phyloP scores from a whole-genome alignment of 2,888 invertebrate genomes.

The Tiphia femorata region DNA sequence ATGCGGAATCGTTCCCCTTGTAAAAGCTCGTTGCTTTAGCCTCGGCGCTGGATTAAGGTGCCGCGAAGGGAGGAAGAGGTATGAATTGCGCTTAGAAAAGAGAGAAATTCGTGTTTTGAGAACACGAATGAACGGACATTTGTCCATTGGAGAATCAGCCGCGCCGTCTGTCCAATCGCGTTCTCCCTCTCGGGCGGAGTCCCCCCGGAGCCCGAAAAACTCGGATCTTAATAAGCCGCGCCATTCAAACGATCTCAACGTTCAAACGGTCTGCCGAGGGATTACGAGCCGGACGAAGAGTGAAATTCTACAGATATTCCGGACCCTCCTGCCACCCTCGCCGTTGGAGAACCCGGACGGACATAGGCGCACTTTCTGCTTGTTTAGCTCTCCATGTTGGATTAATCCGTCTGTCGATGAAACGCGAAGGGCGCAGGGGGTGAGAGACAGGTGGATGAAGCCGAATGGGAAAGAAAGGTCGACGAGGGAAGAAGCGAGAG shows the following conservation, averaged over 20 bases:
- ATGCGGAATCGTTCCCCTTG: too few relatives aligned
- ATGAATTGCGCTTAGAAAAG: too few relatives aligned
- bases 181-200: too few relatives aligned
- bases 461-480: background rate
- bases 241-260: constrained; percentile 36
- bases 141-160: too few relatives aligned
- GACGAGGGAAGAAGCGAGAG: background rate
- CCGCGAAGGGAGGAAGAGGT: too few relatives aligned
- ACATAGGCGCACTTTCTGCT: constrained; percentile 31
- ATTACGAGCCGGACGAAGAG: constrained; percentile 15
- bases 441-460: background rate
- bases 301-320: constrained; percentile 40
- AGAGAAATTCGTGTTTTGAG: too few relatives aligned
- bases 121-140: too few relatives aligned
- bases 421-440: constrained; percentile 16
- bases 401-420: constrained; percentile 49
- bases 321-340: constrained; percentile 12
- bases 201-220: constrained; percentile 27
- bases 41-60: too few relatives aligned
- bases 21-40: too few relatives aligned
- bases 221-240: constrained; percentile 40
- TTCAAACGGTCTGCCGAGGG: constrained; percentile 29
- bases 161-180: too few relatives aligned
- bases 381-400: constrained; percentile 49
- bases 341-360: background rate